phyloP scores from a whole-genome alignment of 2,888 invertebrate species.

The Eupeodes luniger region DNA sequence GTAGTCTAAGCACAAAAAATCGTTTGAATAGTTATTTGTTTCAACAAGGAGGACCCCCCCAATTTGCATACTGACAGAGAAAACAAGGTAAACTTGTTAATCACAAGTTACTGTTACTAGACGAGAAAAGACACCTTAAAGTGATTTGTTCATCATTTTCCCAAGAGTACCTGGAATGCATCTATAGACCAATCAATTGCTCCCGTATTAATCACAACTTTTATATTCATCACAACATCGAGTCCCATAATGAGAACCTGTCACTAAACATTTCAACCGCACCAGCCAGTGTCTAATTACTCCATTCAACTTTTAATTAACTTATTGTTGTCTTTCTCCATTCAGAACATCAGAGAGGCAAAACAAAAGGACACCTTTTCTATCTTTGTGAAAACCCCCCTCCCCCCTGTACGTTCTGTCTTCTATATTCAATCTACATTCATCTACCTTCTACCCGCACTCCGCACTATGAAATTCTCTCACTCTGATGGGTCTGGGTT shows the following conservation, averaged over 20 bases:
- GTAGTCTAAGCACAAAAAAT: no score
- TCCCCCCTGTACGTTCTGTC: not conserved
- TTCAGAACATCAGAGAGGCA: not conserved
- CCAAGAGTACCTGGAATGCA: no score
- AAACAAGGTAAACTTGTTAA: no score
- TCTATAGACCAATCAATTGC: no score
- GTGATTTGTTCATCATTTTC: no score
- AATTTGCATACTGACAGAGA: no score
- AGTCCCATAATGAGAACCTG: conserved; percentile 19
- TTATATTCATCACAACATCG: conserved; percentile 19
- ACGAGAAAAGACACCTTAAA: no score
- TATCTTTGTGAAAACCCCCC: not conserved
- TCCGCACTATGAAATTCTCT: conserved; percentile 10
- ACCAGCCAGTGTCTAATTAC: conserved; percentile 49
- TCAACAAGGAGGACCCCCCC: no score
- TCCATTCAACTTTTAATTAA: conserved; percentile 70
- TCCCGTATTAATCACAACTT: conserved; percentile 13
- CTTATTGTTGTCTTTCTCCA: conserved; percentile 49
- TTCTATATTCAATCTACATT: not conserved
- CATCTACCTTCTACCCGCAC: no score
- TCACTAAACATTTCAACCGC: conserved; percentile 35
- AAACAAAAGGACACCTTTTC: conserved; percentile 54
- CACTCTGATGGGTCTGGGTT: not conserved
- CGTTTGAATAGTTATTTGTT: no score
- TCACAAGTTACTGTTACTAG: no score